Conservation (phyloP, 2,113 vertebrate species). For the Menura novaehollandiae region DNA sequence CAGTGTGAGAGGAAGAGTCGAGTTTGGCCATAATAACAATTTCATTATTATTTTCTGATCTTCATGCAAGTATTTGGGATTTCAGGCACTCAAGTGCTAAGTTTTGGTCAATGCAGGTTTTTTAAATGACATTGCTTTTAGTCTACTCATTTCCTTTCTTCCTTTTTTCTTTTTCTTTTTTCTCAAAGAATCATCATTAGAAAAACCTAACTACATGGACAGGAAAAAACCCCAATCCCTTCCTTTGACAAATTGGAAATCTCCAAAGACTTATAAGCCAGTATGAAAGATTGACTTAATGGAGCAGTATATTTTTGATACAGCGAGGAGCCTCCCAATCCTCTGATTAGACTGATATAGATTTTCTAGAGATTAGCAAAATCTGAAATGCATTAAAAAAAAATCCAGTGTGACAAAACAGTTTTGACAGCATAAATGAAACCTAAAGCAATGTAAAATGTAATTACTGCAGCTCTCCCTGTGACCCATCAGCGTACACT, state of each 20-base stretch:
- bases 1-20: neutral
- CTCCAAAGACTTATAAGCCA: slow-evolving; percentile 51
- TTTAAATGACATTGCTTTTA: neutral
- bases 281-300: slow-evolving; percentile 66
- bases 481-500: neutral
- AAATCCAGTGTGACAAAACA: slow-evolving; percentile 64
- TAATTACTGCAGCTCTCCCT: slow-evolving; percentile 51
- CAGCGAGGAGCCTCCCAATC: slow-evolving; percentile 40
- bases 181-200: neutral
- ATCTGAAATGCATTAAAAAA: slow-evolving; percentile 60
- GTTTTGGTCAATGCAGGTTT: neutral
- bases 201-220: slow-evolving; percentile 20
- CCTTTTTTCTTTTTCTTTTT: neutral
- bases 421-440: slow-evolving; percentile 62
- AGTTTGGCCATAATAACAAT: neutral
- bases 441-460: slow-evolving; percentile 53
- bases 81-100: neutral
- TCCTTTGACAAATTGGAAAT: slow-evolving; percentile 55
- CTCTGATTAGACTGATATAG: slow-evolving; percentile 53
- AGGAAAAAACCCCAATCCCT: neutral
- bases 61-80: neutral
- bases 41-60: neutral
- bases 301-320: slow-evolving; percentile 56
- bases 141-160: neutral
- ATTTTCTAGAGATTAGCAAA: slow-evolving; percentile 64